phyloP scores from a whole-genome alignment of 2,888 invertebrate species.

The Drosophila meridionalis region DNA sequence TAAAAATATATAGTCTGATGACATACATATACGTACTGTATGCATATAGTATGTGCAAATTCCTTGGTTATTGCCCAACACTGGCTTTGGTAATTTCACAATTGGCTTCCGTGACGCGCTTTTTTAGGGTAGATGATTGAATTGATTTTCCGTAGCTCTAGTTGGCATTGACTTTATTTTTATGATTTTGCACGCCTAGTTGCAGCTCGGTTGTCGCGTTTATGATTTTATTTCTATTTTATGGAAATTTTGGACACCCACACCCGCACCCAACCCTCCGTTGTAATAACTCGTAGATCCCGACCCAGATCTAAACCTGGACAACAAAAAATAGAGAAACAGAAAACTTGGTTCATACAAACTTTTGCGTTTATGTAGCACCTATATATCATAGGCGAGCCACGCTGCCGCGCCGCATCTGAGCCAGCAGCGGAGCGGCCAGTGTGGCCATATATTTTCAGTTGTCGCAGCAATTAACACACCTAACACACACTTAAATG shows the following conservation, averaged over 20 bases:
- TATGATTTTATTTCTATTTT: constrained; percentile 28
- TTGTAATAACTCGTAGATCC: constrained; percentile 30
- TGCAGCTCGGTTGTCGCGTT: constrained; percentile 46
- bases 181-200: constrained; percentile 55
- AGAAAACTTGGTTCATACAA: constrained; percentile 82
- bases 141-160: constrained; percentile 23
- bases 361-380: constrained; percentile 83
- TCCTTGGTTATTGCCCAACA: constrained; percentile 31
- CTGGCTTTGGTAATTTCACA: constrained; percentile 29
- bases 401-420: constrained; percentile 51
- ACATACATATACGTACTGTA: constrained; percentile 29
- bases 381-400: constrained; percentile 71
- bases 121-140: constrained; percentile 40
- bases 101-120: constrained; percentile 71
- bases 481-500: constrained; percentile 36
- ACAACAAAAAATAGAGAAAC: constrained; percentile 5
- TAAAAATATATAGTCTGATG: constrained; percentile 36
- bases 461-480: constrained; percentile 53
- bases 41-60: constrained; percentile 16
- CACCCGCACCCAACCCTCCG: constrained; percentile 3
- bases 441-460: constrained; percentile 53
- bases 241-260: constrained; percentile 35
- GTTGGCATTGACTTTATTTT: constrained; percentile 17
- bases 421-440: constrained; percentile 36
- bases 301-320: constrained; percentile 14